Conservation (phyloP, 2,113 vertebrate species). For the Axis porcinus region DNA sequence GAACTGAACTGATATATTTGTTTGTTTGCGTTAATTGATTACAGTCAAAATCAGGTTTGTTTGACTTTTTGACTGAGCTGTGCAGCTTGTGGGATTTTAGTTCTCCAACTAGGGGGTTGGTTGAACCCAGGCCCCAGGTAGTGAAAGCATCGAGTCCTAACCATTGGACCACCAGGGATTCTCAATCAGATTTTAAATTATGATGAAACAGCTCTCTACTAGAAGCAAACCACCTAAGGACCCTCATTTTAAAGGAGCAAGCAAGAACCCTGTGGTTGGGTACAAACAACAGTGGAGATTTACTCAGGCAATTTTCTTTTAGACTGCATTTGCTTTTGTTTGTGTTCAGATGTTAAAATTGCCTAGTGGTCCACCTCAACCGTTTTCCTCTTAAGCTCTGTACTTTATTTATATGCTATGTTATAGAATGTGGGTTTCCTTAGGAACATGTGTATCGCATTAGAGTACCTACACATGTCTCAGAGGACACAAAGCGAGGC, state of each 20-base stretch:
- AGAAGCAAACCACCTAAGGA: neutral
- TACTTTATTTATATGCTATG: neutral
- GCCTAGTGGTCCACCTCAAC: accelerated
- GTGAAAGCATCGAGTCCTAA: neutral
- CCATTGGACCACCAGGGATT: neutral
- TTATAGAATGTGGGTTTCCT: neutral
- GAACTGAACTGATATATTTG: neutral
- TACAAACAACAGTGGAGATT: neutral
- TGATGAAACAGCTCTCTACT: neutral
- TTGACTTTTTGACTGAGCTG: neutral
- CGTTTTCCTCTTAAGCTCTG: neutral
- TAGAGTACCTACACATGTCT: neutral
- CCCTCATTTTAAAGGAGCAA: no score
- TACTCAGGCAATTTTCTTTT: neutral
- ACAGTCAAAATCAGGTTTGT: neutral
- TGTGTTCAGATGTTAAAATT: neutral
- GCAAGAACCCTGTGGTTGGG: neutral
- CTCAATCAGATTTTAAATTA: neutral
- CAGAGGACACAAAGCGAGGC: accelerated
- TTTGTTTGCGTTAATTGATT: neutral
- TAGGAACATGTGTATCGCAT: accelerated
- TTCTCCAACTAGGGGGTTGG: neutral
- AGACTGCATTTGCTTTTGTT: neutral
- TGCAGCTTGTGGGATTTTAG: neutral
- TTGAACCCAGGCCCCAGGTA: neutral